phyloP scores from a whole-genome alignment of 1,140 invertebrate species.

The Trachymyrmex cornetzi region DNA sequence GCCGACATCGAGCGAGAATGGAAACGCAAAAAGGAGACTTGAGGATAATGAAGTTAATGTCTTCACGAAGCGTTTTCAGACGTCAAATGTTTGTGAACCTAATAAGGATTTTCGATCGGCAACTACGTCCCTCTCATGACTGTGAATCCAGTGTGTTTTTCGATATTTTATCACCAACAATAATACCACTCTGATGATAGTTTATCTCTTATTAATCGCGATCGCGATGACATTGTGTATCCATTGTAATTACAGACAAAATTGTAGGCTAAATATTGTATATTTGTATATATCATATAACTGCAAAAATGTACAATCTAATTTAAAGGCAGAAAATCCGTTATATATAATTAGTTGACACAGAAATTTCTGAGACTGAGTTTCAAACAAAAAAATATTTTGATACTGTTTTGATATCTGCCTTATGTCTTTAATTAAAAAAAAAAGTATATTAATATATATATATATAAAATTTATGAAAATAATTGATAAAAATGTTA shows the following conservation, averaged over 20 bases:
- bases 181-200: background rate
- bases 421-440: too few relatives aligned
- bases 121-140: slow-evolving; percentile 29
- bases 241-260: background rate
- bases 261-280: slow-evolving; percentile 3
- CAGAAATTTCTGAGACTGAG: too few relatives aligned
- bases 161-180: slow-evolving; percentile 23
- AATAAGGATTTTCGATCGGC: background rate
- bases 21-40: slow-evolving; percentile 47
- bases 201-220: background rate
- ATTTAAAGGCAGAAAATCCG: too few relatives aligned
- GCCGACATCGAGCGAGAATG: slow-evolving; percentile 37
- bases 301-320: too few relatives aligned
- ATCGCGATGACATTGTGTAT: background rate
- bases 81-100: background rate
- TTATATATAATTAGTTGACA: too few relatives aligned
- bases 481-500: too few relatives aligned
- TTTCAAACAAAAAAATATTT: too few relatives aligned
- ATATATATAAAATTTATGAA: too few relatives aligned
- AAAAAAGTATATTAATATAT: too few relatives aligned
- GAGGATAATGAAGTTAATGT: background rate
- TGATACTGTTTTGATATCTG: too few relatives aligned
- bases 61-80: slow-evolving; percentile 47
- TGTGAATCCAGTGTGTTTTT: background rate
- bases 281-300: background rate